These are phyloP conservation scores for Caranx ignobilis DNA, from an alignment of 2,113 vertebrate species.

Conservation along the genomic window DNA sequence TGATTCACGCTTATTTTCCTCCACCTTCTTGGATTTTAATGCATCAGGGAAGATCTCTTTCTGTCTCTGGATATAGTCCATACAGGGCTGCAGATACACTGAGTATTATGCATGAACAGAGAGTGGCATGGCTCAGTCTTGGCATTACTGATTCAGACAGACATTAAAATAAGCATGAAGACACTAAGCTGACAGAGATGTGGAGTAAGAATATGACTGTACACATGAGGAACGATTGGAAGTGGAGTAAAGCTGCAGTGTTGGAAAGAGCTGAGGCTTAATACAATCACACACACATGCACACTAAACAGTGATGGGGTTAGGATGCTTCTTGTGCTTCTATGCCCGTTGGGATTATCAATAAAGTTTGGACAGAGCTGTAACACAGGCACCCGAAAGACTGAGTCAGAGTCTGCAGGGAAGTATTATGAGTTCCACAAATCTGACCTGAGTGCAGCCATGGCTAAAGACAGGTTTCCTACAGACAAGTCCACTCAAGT, in stretches of 20 bases:
- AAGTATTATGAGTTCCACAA: constrained; percentile 22
- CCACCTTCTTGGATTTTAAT: constrained; percentile 21
- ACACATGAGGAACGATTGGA: constrained; percentile 47
- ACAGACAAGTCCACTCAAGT: constrained; percentile 25
- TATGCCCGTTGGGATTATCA: constrained; percentile 24
- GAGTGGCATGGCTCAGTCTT: constrained; percentile 30
- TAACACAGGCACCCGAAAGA: constrained; percentile 14
- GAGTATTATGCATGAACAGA: constrained; percentile 7
- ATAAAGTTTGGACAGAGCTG: constrained; percentile 22
- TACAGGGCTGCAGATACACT: neutral
- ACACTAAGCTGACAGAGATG: constrained; percentile 19
- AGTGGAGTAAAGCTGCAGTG: constrained; percentile 48
- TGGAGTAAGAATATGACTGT: constrained; percentile 31
- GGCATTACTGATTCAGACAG: constrained; percentile 19
- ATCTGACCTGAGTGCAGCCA: constrained; percentile 29
- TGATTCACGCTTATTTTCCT: constrained; percentile 7
- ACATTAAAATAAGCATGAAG: constrained; percentile 13
- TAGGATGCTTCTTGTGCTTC: constrained; percentile 63
- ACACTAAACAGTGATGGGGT: constrained; percentile 39
- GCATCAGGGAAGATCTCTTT: constrained; percentile 26
- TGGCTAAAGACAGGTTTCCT: constrained; percentile 3
- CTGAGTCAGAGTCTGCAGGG: constrained; percentile 6
- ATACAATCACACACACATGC: constrained; percentile 43
- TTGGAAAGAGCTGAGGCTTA: constrained; percentile 20
- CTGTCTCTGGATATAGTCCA: constrained; percentile 11